A percentile compares a stretch with the other conserved stretches of the same genome.
Conservation (phyloP, 2,113 vertebrate genomes). For the Dunckerocampus dactyliophorus region DNA sequence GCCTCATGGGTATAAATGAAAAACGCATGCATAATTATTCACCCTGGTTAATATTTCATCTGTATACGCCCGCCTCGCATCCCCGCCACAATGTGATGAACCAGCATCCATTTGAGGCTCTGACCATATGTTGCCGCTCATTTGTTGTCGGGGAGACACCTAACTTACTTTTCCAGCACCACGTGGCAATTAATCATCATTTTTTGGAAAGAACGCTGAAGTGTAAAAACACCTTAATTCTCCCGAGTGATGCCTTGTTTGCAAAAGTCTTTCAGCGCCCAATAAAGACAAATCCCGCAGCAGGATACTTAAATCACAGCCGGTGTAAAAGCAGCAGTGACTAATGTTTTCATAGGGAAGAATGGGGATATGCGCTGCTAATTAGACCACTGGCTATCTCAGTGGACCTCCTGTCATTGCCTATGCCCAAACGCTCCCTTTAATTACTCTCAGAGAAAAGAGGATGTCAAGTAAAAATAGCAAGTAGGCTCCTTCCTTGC, state of each 20-base stretch:
- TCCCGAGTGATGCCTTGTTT: constrained; percentile 50
- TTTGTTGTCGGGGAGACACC: constrained; percentile 32
- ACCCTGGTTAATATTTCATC: constrained; percentile 54
- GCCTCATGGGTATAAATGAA: constrained; percentile 53
- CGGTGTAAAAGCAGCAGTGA: constrained; percentile 42
- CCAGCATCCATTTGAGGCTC: constrained; percentile 37
- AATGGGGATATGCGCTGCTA: constrained; percentile 58
- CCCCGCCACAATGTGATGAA: constrained; percentile 46
- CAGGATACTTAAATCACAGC: constrained; percentile 42
- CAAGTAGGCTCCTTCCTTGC: constrained; percentile 37
- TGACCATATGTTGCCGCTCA: constrained; percentile 51
- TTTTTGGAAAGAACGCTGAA: constrained; percentile 33
- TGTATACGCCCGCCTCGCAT: constrained; percentile 15
- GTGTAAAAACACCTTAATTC: constrained; percentile 29
- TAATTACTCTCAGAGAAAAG: constrained; percentile 64
- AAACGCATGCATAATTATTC: constrained; percentile 56
- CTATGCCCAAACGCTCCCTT: constrained; percentile 45
- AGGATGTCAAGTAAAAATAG: constrained; percentile 62
- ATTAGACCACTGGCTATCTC: constrained; percentile 66
- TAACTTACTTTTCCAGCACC: constrained; percentile 31
- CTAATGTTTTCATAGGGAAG: constrained; percentile 44
- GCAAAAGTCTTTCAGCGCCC: constrained; percentile 31
- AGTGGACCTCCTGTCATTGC: constrained; percentile 57
- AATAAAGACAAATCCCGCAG: constrained; percentile 34
- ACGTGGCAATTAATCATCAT: constrained; percentile 59